Evolutionary conservation across 1,140 invertebrate species (phyloP).

Genomic region (Drosophila repleta): DNA sequence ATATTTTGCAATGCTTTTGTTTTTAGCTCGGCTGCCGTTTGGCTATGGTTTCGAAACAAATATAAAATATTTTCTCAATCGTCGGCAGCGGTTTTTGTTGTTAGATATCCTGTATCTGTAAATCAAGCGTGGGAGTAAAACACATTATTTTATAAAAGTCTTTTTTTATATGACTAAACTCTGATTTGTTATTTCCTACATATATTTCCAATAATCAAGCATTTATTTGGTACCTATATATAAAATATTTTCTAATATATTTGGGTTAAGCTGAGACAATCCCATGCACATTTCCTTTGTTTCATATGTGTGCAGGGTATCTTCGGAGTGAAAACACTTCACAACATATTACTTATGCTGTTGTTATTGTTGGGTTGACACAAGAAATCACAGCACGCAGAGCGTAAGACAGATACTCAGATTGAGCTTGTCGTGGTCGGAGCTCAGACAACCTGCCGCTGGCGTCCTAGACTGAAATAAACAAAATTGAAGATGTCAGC

Average conservation of each 20-base stretch:
- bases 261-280: too few species aligned
- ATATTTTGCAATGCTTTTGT: constrained; percentile 67
- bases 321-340: not conserved
- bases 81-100: constrained; percentile 27
- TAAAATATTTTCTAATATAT: too few species aligned
- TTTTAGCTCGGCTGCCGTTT: constrained; percentile 50
- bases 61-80: constrained; percentile 72
- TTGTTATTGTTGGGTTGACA: constrained; percentile 58
- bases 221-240: too few species aligned
- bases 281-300: too few species aligned
- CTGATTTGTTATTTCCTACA: too few species aligned
- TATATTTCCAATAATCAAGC: too few species aligned
- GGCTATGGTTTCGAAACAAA: constrained; percentile 64
- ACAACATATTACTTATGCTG: constrained; percentile 4
- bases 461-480: constrained; percentile 64
- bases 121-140: not conserved
- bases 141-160: too few species aligned
- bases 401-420: constrained; percentile 10
- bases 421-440: constrained; percentile 10
- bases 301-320: not conserved
- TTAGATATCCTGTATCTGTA: not conserved
- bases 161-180: too few species aligned
- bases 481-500: constrained; percentile 73
- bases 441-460: constrained; percentile 57
- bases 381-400: constrained; percentile 65